These are phyloP conservation scores for Synanthedon andrenaeformis DNA, from an alignment of 2,888 invertebrate species.

Conservation along the genomic window DNA sequence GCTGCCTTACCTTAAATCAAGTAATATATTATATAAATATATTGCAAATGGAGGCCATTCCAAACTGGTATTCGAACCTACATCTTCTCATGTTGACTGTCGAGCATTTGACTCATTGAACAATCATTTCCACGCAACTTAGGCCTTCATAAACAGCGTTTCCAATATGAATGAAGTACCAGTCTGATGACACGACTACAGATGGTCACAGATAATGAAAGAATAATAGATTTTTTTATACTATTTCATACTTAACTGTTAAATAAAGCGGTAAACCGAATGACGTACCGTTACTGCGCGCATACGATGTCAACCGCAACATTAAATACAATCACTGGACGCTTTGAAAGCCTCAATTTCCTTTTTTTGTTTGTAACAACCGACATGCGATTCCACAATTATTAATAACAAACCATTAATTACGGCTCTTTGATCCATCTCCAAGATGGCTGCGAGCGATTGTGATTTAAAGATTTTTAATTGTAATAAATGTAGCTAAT, in stretches of 20 bases:
- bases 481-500: constrained; percentile 63
- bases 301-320: constrained; percentile 50
- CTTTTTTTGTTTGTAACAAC: constrained; percentile 9
- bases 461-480: constrained; percentile 44
- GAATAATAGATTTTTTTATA: neutral
- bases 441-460: constrained; percentile 35
- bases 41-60: no score
- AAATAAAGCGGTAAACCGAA: constrained; percentile 34
- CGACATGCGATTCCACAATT: constrained; percentile 20
- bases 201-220: neutral
- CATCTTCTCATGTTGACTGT: no score
- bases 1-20: no score
- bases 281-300: constrained; percentile 40
- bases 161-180: no score
- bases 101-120: no score
- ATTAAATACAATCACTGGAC: constrained; percentile 30
- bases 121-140: no score
- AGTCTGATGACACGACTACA: no score
- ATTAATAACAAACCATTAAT: constrained; percentile 46
- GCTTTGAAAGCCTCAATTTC: constrained; percentile 11
- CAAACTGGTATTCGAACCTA: no score
- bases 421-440: constrained; percentile 42
- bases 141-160: no score
- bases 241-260: constrained; percentile 24
- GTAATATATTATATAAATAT: no score